Conservation (phyloP, 2,888 invertebrate genomes). For the Clivina fossor region DNA sequence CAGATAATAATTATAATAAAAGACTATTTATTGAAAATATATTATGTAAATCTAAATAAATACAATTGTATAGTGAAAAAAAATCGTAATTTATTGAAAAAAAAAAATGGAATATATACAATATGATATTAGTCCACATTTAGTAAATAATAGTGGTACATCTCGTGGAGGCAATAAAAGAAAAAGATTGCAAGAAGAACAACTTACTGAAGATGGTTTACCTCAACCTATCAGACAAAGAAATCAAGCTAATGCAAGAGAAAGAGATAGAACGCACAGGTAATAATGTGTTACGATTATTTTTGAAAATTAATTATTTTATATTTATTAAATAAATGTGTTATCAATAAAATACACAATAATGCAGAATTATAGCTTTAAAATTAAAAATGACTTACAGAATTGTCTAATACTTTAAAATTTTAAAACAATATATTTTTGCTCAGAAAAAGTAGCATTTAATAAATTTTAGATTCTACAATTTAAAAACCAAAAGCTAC, state of each 20-base stretch:
- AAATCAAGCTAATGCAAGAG: conserved; percentile 79
- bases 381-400: too few relatives aligned
- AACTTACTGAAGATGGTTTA: background rate
- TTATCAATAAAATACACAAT: too few relatives aligned
- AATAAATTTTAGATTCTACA: too few relatives aligned
- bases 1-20: background rate
- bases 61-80: background rate
- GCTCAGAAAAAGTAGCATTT: too few relatives aligned
- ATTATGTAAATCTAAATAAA: background rate
- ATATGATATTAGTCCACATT: conserved; percentile 1
- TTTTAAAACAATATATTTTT: too few relatives aligned
- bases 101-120: conserved; percentile 20
- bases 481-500: too few relatives aligned
- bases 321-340: too few relatives aligned
- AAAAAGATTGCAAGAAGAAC: conserved; percentile 36
- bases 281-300: conserved; percentile 52
- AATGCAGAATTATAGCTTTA: too few relatives aligned
- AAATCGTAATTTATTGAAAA: background rate
- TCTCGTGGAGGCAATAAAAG: conserved; percentile 37
- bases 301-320: too few relatives aligned
- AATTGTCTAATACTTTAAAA: too few relatives aligned
- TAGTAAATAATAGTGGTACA: conserved; percentile 15
- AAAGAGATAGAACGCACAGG: conserved; percentile 82
- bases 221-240: conserved; percentile 59
- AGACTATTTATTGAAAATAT: background rate